Conservation (phyloP, 2,888 invertebrate species). For the Dione vanillae region DNA sequence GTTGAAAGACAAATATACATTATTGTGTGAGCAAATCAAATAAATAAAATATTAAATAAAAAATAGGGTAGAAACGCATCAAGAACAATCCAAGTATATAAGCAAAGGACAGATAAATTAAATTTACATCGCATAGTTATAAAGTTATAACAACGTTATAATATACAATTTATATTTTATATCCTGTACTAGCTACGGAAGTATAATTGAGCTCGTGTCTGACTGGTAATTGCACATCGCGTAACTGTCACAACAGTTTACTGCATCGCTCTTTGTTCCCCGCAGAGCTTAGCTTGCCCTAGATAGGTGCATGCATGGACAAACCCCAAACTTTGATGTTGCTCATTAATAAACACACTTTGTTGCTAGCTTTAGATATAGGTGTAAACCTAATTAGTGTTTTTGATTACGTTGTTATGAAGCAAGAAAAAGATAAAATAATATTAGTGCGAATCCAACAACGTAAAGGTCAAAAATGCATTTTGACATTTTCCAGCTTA, state of each 20-base stretch:
- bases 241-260: conserved; percentile 48
- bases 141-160: not conserved
- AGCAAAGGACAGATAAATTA: no score
- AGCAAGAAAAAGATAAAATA: not conserved
- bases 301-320: conserved; percentile 30
- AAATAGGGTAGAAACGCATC: no score
- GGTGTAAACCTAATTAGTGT: not conserved
- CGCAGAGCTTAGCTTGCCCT: conserved; percentile 26
- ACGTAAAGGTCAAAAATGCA: no score
- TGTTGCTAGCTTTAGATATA: not conserved
- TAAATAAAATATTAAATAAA: no score
- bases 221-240: conserved; percentile 46
- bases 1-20: no score
- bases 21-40: no score
- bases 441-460: no score
- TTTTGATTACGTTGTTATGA: not conserved
- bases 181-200: not conserved
- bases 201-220: conserved; percentile 32
- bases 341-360: conserved; percentile 15
- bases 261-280: conserved; percentile 41
- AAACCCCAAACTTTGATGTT: conserved; percentile 16
- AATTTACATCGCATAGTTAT: not conserved
- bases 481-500: no score
- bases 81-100: no score
- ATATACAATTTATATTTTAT: not conserved